These are phyloP conservation scores for Rhizoglyphus robini DNA, from an alignment of 1,140 invertebrate species.

Conservation along the genomic window DNA sequence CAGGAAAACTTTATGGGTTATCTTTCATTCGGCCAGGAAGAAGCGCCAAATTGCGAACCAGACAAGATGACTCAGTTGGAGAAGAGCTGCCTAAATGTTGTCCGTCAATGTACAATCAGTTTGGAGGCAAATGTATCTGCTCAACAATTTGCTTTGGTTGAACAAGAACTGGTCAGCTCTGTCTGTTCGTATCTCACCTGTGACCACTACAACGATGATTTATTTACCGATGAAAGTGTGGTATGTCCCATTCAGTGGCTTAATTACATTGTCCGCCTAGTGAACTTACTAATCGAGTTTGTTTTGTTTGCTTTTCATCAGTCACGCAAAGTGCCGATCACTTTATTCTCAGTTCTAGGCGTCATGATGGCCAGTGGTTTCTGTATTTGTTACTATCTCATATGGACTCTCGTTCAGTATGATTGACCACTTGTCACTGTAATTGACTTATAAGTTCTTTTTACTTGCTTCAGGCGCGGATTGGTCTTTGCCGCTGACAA, in stretches of 20 bases:
- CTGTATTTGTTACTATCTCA: slow-evolving; percentile 73
- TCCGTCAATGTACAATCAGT: slow-evolving; percentile 59
- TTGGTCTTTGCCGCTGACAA: neutral
- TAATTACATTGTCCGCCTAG: slow-evolving; percentile 16
- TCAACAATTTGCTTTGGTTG: slow-evolving; percentile 61
- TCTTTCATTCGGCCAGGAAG: neutral
- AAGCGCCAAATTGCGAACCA: slow-evolving; percentile 12
- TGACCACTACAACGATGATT: slow-evolving; percentile 67
- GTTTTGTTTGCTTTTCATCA: neutral
- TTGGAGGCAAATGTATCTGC: slow-evolving; percentile 59
- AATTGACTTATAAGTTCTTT: neutral
- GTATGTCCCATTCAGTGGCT: slow-evolving; percentile 29
- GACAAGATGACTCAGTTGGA: slow-evolving; percentile 10
- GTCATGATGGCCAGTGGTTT: slow-evolving; percentile 61
- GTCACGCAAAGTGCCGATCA: slow-evolving; percentile 52
- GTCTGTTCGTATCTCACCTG: slow-evolving; percentile 83
- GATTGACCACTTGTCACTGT: slow-evolving; percentile 31
- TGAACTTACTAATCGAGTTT: too few species aligned
- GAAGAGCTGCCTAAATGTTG: slow-evolving; percentile 38
- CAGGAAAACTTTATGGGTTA: neutral
- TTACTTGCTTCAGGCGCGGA: neutral
- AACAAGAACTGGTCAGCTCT: slow-evolving; percentile 69
- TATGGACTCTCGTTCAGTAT: slow-evolving; percentile 78
- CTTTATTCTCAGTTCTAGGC: slow-evolving; percentile 53
- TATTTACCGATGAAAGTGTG: slow-evolving; percentile 1